phyloP scores from a whole-genome alignment of 2,113 vertebrate species.

The Lethenteron camtschaticum region DNA sequence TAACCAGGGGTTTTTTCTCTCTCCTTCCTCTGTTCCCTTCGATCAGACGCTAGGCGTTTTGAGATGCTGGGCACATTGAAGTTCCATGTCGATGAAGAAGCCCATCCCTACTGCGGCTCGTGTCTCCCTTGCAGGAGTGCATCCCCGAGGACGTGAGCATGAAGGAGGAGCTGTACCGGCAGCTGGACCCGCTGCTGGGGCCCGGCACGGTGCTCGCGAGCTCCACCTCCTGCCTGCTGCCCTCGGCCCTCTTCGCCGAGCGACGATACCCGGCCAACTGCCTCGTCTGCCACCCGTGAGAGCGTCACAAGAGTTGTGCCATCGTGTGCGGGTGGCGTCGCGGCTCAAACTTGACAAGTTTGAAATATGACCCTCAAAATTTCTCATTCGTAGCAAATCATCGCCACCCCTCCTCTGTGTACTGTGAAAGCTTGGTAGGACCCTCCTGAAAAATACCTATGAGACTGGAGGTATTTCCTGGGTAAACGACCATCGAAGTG shows the following conservation, averaged over 20 bases:
- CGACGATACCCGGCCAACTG: slow-evolving; percentile 49
- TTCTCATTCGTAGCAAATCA: too few relatives aligned
- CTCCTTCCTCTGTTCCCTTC: too few relatives aligned
- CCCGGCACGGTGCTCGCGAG: slow-evolving; percentile 51
- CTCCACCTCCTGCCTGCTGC: slow-evolving; percentile 71
- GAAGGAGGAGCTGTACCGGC: slow-evolving; percentile 55
- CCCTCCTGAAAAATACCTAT: not conserved
- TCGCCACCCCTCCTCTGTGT: not conserved
- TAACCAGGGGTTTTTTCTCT: too few relatives aligned
- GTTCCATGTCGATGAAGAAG: too few relatives aligned
- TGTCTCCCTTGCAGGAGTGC: slow-evolving; percentile 39
- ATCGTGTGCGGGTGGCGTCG: not conserved
- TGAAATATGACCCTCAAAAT: not conserved
- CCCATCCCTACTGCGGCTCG: too few relatives aligned
- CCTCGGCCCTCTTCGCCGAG: slow-evolving; percentile 48
- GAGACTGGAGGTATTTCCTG: not conserved
- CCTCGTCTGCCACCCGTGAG: slow-evolving; percentile 67
- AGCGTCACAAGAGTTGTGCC: slow-evolving; percentile 17
- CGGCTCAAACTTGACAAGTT: not conserved
- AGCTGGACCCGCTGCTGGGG: slow-evolving; percentile 36
- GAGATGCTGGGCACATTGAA: too few relatives aligned
- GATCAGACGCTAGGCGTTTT: too few relatives aligned
- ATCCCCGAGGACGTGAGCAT: slow-evolving; percentile 57
- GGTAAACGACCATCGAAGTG: not conserved
- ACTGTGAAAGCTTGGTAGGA: not conserved